Conservation (phyloP, 35 echinoderm and acorn worm species). For the Ophiothrix spiculata region DNA sequence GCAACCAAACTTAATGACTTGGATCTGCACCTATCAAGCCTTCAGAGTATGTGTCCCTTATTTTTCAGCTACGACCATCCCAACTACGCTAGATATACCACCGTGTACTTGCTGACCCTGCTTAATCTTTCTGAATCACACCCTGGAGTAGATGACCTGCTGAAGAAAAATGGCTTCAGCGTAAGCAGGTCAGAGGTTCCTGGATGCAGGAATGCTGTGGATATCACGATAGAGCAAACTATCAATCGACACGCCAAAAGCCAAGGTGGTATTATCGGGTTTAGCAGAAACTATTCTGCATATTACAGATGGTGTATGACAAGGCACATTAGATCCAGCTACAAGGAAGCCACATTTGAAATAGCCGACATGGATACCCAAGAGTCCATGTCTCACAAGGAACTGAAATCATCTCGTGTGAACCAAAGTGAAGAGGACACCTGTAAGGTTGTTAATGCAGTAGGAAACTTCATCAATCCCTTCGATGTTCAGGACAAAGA, state of each 20-base stretch:
- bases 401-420: background rate
- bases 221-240: conserved; percentile 54
- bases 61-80: background rate
- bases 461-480: background rate
- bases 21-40: background rate
- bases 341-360: background rate
- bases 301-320: conserved; percentile 53
- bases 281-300: conserved; percentile 35
- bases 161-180: conserved; percentile 46
- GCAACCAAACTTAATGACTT: background rate
- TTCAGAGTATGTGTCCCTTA: background rate
- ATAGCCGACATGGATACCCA: background rate
- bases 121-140: background rate
- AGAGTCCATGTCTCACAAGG: background rate
- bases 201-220: conserved; percentile 31
- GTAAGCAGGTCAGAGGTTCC: conserved; percentile 49
- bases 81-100: background rate
- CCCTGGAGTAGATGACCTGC: conserved; percentile 1
- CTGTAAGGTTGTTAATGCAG: background rate
- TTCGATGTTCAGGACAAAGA: background rate
- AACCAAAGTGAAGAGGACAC: background rate
- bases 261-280: conserved; percentile 46
- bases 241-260: conserved; percentile 46
- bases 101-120: background rate
- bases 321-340: conserved; percentile 34